A percentile compares a stretch with the other conserved stretches of the same genome.
Conservation (phyloP, 53 echinoderm and acorn worm species). For the Henricia sp. region DNA sequence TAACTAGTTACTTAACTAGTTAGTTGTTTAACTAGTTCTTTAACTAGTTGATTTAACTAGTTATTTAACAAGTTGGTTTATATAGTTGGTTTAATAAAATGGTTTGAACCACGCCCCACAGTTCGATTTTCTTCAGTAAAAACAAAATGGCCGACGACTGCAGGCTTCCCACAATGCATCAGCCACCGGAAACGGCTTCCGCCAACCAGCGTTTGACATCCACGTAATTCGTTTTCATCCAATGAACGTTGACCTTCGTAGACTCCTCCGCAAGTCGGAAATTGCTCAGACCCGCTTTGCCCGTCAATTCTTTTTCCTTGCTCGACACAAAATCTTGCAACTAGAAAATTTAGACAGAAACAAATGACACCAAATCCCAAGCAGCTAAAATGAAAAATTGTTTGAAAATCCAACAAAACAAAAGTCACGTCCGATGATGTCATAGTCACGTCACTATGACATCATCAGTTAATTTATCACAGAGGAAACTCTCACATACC, state of each 20-base stretch:
- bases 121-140: too few relatives aligned
- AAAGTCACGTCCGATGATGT: too few relatives aligned
- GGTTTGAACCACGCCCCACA: too few relatives aligned
- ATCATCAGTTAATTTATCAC: too few relatives aligned
- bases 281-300: conserved; percentile 75
- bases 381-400: background rate
- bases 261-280: conserved; percentile 80
- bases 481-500: too few relatives aligned
- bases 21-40: too few relatives aligned
- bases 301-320: conserved; percentile 66
- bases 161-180: conserved; percentile 46
- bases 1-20: too few relatives aligned
- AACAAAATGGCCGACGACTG: background rate
- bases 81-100: too few relatives aligned
- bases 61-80: too few relatives aligned
- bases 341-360: conserved; percentile 29
- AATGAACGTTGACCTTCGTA: conserved; percentile 78
- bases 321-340: conserved; percentile 68
- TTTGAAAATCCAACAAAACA: too few relatives aligned
- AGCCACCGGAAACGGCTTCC: conserved; percentile 37
- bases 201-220: conserved; percentile 76
- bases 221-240: conserved; percentile 83
- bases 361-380: background rate
- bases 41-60: too few relatives aligned
- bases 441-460: too few relatives aligned